Evolutionary conservation across 2,113 vertebrate species (phyloP).

Genomic region (Pycnonotus jocosus): DNA sequence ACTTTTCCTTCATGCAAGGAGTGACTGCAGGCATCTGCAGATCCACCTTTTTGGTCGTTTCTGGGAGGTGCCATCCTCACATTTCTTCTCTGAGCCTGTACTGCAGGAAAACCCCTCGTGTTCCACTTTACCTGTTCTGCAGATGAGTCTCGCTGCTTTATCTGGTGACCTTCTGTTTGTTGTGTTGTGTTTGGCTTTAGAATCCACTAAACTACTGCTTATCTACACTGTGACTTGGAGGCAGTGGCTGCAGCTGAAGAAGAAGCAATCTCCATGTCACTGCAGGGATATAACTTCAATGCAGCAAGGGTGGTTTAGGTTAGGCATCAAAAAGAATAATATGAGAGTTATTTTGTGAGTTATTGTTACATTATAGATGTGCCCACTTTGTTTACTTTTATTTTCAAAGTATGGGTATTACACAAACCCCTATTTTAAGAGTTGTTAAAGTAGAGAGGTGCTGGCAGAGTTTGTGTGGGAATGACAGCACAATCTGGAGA

Average conservation of each 20-base stretch:
- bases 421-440: not conserved
- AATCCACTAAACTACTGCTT: not conserved
- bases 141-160: not conserved
- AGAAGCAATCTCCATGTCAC: not conserved
- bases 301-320: accelerated
- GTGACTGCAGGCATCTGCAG: not conserved
- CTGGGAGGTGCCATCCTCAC: not conserved
- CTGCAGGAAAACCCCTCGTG: not conserved
- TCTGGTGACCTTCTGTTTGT: not conserved
- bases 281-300: not conserved
- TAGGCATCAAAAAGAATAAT: not conserved
- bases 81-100: not conserved
- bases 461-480: not conserved
- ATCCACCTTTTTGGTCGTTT: not conserved
- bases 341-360: not conserved
- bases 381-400: not conserved
- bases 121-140: not conserved
- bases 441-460: not conserved
- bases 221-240: not conserved
- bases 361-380: not conserved
- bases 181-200: not conserved
- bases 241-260: not conserved
- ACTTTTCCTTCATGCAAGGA: not conserved
- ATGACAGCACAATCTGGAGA: not conserved
- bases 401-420: not conserved